Evolutionary conservation across 2,797 vertebrate genomes (phyloP).

Genomic region (Poecilia picta): DNA sequence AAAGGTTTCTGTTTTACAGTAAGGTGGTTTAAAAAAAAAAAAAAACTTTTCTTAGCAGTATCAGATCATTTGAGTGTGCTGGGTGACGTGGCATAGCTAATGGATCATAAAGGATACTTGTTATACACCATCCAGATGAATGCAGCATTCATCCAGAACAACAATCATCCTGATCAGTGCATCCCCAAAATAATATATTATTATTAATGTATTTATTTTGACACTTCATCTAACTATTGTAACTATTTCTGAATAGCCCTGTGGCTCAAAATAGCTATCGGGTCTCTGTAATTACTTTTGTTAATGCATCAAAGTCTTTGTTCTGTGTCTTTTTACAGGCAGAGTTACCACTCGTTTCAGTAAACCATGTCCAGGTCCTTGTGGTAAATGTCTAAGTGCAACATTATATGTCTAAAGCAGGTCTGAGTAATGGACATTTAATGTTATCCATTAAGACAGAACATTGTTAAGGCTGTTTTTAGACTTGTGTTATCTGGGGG

Average conservation of each 20-base stretch:
- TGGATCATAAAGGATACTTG: no score
- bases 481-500: not conserved
- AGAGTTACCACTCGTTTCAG: not conserved
- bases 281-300: not conserved
- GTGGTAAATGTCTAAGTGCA: not conserved
- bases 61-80: not conserved
- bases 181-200: not conserved
- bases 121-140: no score
- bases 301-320: not conserved
- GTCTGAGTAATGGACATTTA: not conserved
- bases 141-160: no score
- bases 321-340: not conserved
- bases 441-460: not conserved
- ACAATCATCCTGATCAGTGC: no score
- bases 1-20: no score
- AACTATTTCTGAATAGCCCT: not conserved
- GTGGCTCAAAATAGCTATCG: not conserved
- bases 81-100: no score
- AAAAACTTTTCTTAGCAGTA: not conserved
- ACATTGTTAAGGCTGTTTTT: not conserved
- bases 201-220: not conserved
- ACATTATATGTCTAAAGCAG: not conserved
- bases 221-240: not conserved
- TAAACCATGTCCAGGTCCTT: not conserved
- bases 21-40: no score